Conservation (phyloP, 2,797 vertebrate species). For the Acrossocheilus wenchowensis region DNA sequence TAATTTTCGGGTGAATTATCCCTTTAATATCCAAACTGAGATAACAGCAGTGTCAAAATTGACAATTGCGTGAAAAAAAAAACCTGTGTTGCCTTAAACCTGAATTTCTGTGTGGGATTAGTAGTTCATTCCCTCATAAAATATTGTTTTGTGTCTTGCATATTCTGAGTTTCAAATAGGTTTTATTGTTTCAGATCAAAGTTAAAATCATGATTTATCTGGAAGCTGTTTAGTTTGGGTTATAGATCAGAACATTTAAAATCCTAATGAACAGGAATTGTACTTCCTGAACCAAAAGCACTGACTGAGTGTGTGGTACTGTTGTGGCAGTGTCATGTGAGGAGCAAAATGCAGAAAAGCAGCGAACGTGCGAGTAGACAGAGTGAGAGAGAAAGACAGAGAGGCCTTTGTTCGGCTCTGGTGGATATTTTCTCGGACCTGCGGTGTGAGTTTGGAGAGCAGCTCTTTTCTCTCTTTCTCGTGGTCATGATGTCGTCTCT, state of each 20-base stretch:
- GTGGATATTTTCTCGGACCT: conserved; percentile 73
- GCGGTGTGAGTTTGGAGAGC: conserved; percentile 81
- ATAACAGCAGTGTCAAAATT: background rate
- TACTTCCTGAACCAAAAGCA: background rate
- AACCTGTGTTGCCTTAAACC: background rate
- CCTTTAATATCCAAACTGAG: background rate
- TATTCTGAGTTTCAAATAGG: background rate
- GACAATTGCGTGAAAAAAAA: no score
- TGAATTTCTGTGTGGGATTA: background rate
- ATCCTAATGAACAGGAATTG: background rate
- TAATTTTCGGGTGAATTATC: no score
- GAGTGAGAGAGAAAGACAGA: background rate
- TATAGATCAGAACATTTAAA: background rate
- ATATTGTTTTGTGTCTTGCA: background rate
- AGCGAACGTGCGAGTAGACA: background rate
- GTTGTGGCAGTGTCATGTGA: background rate
- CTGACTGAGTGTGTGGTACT: background rate
- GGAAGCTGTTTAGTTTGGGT: background rate
- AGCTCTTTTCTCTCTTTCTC: conserved; percentile 95
- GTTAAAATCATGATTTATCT: background rate
- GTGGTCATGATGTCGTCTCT: conserved; percentile 87
- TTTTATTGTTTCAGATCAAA: background rate
- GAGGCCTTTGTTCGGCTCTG: background rate
- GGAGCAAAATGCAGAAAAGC: background rate
- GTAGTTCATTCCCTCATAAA: background rate